Percentiles rank a stretch among this genome's conserved stretches.
Evolutionary conservation across 2,797 vertebrate species (phyloP).

Genomic region (Pseudopleuronectes americanus): DNA sequence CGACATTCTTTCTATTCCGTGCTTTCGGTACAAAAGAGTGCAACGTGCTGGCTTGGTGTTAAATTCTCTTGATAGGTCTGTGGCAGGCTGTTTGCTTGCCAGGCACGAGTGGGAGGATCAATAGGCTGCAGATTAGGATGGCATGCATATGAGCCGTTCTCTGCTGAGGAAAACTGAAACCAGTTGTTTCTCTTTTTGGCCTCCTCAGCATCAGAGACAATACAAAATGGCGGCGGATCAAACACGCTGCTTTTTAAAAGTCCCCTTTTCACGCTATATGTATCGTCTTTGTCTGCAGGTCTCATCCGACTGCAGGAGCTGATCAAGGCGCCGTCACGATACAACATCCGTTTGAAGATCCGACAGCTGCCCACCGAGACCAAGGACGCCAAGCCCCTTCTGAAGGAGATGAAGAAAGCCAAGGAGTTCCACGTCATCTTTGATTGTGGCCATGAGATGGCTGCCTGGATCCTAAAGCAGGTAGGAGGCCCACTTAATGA

Average conservation of each 20-base stretch:
- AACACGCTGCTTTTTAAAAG: slow-evolving; percentile 55
- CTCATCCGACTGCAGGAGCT: slow-evolving; percentile 98
- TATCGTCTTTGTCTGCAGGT: slow-evolving; percentile 83
- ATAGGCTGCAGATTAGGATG: slow-evolving; percentile 70
- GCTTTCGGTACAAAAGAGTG: slow-evolving; percentile 58
- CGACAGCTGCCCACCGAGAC: slow-evolving; percentile 96
- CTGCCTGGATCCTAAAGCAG: slow-evolving; percentile 97
- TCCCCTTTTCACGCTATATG: slow-evolving; percentile 55
- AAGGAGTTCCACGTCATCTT: slow-evolving; percentile 99
- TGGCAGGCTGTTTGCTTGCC: slow-evolving; percentile 67
- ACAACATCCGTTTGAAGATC: slow-evolving; percentile 97
- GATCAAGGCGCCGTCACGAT: slow-evolving; percentile 97
- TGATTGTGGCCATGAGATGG: slow-evolving; percentile 98
- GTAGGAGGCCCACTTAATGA: slow-evolving; percentile 62
- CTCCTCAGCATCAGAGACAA: slow-evolving; percentile 51
- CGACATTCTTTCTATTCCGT: slow-evolving; percentile 54
- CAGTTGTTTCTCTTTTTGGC: slow-evolving; percentile 32
- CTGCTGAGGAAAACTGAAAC: slow-evolving; percentile 60
- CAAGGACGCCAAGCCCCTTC: slow-evolving; percentile 97
- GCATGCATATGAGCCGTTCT: slow-evolving; percentile 63
- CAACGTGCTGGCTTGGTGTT: slow-evolving; percentile 61
- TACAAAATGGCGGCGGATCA: slow-evolving; percentile 75
- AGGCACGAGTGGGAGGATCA: slow-evolving; percentile 75
- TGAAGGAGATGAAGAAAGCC: slow-evolving; percentile 99
- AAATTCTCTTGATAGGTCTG: slow-evolving; percentile 72